Conservation (phyloP, 2,888 invertebrate species). For the Arrhopalites spinosus region DNA sequence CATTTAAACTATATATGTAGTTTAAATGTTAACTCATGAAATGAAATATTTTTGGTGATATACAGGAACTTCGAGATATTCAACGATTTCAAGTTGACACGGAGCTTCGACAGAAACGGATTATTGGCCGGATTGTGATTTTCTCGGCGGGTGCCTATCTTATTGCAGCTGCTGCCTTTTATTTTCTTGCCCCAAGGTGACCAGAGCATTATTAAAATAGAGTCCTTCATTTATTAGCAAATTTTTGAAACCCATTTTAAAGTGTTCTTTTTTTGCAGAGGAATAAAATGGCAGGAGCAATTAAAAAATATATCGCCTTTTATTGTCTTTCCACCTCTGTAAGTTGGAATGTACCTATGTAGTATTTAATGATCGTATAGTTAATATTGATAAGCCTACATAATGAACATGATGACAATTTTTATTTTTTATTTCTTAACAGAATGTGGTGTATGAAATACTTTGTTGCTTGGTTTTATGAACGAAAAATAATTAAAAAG, state of each 20-base stretch:
- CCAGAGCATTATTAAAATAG: too few relatives aligned
- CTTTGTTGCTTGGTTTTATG: slow-evolving; percentile 85
- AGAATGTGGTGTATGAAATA: slow-evolving; percentile 80
- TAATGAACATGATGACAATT: not conserved
- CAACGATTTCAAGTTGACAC: slow-evolving; percentile 80
- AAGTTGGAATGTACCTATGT: slow-evolving; percentile 61
- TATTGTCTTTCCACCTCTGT: slow-evolving; percentile 81
- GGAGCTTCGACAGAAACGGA: slow-evolving; percentile 77
- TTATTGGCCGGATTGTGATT: slow-evolving; percentile 77
- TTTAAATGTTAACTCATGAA: not conserved
- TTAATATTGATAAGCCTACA: slow-evolving; percentile 6
- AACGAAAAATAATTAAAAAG: slow-evolving; percentile 78
- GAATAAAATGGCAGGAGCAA: slow-evolving; percentile 71
- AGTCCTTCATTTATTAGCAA: too few relatives aligned
- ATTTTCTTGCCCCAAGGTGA: slow-evolving; percentile 75
- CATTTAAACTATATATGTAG: too few relatives aligned
- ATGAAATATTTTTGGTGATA: too few relatives aligned
- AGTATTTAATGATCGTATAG: not conserved
- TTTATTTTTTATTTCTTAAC: slow-evolving; percentile 39
- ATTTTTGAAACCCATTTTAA: too few relatives aligned
- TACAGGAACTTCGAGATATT: slow-evolving; percentile 74
- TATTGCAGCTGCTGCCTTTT: slow-evolving; percentile 73
- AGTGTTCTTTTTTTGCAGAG: slow-evolving; percentile 56
- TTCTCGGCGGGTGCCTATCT: slow-evolving; percentile 65
- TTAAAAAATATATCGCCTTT: slow-evolving; percentile 78